Base-by-base conservation (phyloP, 2,888 invertebrate species). In the Melolontha melolontha region DNA sequence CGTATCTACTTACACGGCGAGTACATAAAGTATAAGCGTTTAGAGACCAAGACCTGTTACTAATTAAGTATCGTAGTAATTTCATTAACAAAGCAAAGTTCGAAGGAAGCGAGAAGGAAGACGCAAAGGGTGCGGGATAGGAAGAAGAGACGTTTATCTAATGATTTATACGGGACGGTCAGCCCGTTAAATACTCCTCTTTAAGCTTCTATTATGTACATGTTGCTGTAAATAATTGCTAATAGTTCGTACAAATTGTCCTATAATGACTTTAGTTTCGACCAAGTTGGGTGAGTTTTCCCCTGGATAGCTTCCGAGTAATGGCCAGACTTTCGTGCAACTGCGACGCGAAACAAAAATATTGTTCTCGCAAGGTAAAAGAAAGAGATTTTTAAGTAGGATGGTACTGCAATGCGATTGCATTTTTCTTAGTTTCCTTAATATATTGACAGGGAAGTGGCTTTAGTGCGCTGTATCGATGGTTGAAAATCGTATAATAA, bases 11-110 rank as follows among this genome's bases (percentile, higher is more conserved):
- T 44, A 44, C 14, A 44, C 34, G 12, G 6, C 12, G 44, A 10
- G n/a, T 44, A 44, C 12, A 6, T 69, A 50, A 55, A 67, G 67
- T 70, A 66, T 68, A 73, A 75, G 75, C 72, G 75, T 72, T 74
- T 67, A 70, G 72, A 70, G 72, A 74, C 73, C 73, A 72, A 74
- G 74, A 75, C 72, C 74, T 73, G 71, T 70, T 70, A 73, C 75
- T 79, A 79, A 79, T 79, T 79, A 79, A 78, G 77, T 78, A 77
- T 75, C 75, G 75, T 74, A 73, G 75, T 75, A 78, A 80, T 80
- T 79, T 78, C 79, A 80, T 80, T 79, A 79, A 77, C 78, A 75
- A 71, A 74, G 74, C 70, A 75, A 78, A 78, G 75, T 78, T 78
- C 71, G 75, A 70, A 73, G 73, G 73, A 73, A 74, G 75, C 17